Evolutionary conservation across 2,113 vertebrate species (phyloP), one percentile per base, ranked within the genome.

Genomic region (Syngnathoides biaculeatus): DNA sequence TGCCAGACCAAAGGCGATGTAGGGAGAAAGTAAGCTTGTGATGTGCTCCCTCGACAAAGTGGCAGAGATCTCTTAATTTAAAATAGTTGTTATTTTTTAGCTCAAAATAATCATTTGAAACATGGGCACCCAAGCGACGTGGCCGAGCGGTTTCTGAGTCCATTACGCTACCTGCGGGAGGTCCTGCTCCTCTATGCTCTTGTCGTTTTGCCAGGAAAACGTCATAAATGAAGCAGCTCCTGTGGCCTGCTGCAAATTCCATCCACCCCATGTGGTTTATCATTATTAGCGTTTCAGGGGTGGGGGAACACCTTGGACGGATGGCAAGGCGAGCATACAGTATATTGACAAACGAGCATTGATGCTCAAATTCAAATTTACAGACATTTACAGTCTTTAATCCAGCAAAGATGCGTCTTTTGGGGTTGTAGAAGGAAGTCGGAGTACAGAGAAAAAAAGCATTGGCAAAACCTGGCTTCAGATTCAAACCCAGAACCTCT

Each of bases 1-100:
- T 69, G 65, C 76, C 65, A 72, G 83, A 79, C 82, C 69, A 85
- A 75, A 74, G 63, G 70, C 83, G 78, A 75, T 62, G 68, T 62
- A 73, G 62, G 72, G 53, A 56, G 48, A 76, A 68, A 73, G 79
- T 60, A 64, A 80, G 68, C 71, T 59, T 66, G 62, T 20, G 17
- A 79, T 24, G 47, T 61, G 64, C 62, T 74, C 71, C 73, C 65
- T 62, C 74, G 71, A 83, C 71, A 72, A 82, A 83, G 65, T 77
- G 65, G 66, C 30, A 79, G 48, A 22, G 48, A 69, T 75, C 7
- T 45, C 72, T 83, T 75, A 76, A 77, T 84, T 83, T 71, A 64
- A 59, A 65, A 70, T 73, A 79, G 73, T 75, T 70, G 74, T 62
- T 73, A 11, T 27, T 12, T n/a, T 64, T 57, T 1, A 10, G 15